Base-by-base conservation (phyloP, 2,113 vertebrate genomes). In the Meleagris gallopavo region DNA sequence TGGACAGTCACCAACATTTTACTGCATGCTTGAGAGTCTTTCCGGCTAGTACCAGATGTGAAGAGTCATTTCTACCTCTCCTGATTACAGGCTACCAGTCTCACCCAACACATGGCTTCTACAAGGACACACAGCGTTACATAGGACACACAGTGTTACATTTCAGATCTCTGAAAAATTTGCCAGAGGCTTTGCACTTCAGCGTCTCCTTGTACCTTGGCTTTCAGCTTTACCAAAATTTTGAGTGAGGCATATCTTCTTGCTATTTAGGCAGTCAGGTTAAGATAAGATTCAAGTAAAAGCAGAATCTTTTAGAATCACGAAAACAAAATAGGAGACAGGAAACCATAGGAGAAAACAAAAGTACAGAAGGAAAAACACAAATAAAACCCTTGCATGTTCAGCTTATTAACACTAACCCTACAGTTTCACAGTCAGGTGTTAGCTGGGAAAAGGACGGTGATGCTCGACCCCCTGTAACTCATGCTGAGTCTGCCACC, bases 211-310 rank as follows among this genome's bases (percentile, higher is more conserved):
- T 40, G 21, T 29, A 67, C 34, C 16, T 29, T 41, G 30, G 4
- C 48, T 92, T 70, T 87, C 40, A 61, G 50, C 83, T 85, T 89
- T 54, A 80, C 18, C 27, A 83, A 18, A 58, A 15, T 76, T 91
- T 25, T 65, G 40, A 18, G 34, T 20, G n/a, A 89, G 20, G 8
- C 75, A 3, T 70, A 61, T 25, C 22, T 64, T 86, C 0, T 10
- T 38, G 38, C 30, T 76, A 64, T 9, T 32, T 29, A 29, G 13
- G 29, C 27, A 58, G 66, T 3, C 67, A 79, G 29, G 13, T 52
- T 61, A 72, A 61, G 13, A 20, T 12, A 74, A 4, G 10, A 84
- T 3, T 2, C 34, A 30, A 84, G 8, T 14, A 94, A 83, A 81
- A 84, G 20, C 43, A 38, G 9, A 18, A 12, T 57, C 46, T 75